Percentiles rank a stretch among this genome's conserved stretches.
phyloP scores from a whole-genome alignment of 2,888 invertebrate species.

The Dinocampus coccinellae region DNA sequence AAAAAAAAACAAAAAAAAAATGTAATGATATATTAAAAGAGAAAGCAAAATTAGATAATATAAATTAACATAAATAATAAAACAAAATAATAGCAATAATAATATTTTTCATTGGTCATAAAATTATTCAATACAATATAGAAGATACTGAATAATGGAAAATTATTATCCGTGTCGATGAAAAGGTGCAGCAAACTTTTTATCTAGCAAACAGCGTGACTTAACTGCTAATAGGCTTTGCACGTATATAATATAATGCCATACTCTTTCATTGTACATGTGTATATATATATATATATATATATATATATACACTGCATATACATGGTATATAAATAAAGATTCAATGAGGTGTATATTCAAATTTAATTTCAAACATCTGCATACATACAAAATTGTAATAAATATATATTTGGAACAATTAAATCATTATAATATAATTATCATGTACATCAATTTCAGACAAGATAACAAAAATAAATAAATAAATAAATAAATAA shows the following conservation, averaged over 20 bases:
- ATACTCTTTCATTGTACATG: not conserved
- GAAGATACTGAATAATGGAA: not conserved
- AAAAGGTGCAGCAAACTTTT: not conserved
- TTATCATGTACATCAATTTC: not conserved
- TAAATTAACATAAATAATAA: too few species aligned
- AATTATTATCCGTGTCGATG: not conserved
- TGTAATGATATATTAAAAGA: not conserved
- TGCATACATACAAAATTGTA: not conserved
- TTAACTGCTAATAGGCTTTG: not conserved
- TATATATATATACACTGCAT: not conserved
- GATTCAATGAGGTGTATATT: too few species aligned
- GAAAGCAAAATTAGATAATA: too few species aligned
- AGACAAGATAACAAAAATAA: too few species aligned
- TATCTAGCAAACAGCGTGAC: not conserved
- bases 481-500: not conserved
- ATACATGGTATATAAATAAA: too few species aligned
- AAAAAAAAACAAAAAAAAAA: too few species aligned
- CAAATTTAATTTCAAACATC: not conserved
- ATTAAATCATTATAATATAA: not conserved
- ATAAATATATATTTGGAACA: too few species aligned
- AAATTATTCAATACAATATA: too few species aligned
- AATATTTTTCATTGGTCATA: too few species aligned
- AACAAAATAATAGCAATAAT: too few species aligned
- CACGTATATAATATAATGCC: not conserved
- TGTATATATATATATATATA: not conserved